Base-by-base conservation (phyloP, 2,113 vertebrate species). In the Forbesichthys papilliferus region DNA sequence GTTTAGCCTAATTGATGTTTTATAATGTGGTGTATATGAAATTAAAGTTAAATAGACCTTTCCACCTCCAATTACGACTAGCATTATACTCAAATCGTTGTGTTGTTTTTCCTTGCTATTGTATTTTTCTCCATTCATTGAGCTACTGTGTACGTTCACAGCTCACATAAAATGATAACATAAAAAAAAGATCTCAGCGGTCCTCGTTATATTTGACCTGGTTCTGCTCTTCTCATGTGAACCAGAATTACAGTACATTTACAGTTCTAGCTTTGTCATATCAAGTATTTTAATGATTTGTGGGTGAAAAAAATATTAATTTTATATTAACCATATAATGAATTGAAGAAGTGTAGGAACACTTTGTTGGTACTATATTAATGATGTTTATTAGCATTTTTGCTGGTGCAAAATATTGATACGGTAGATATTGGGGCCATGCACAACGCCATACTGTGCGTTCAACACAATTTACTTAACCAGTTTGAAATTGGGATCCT, bases 141-240 rank as follows among this genome's bases (percentile, higher is more conserved):
- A 87, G 83, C 79, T 78, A 76, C 73, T 86, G 73, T 84, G 64
- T 70, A 75, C 75, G 79, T 87, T 86, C 84, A 66, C 52, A 51
- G 75, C 76, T 80, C 64, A 84, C 86, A 85, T 87, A 76, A 83
- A 84, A 83, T 83, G 68, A 73, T 79, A 80, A 78, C 74, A 81
- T 90, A 82, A 88, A 87, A 89, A 86, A 72, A 73, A 48, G 20
- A 78, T 88, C 89, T 91, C 87, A 68, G 69, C 87, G 83, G 87
- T 81, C 86, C 88, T 91, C 87, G 88, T 91, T 64, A 62, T 12
- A 51, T 59, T 71, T 5, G 55, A 27, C 73, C 75, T 66, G 77
- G 57, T 87, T 85, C 60, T 65, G 56, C 61, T 56, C 63, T 66
- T 47, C 74, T 83, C 48, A 77, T 75, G 60, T 73, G 63, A 80